These are phyloP conservation scores for Psophia crepitans DNA, from an alignment of 2,113 vertebrate species.

Conservation along the genomic window DNA sequence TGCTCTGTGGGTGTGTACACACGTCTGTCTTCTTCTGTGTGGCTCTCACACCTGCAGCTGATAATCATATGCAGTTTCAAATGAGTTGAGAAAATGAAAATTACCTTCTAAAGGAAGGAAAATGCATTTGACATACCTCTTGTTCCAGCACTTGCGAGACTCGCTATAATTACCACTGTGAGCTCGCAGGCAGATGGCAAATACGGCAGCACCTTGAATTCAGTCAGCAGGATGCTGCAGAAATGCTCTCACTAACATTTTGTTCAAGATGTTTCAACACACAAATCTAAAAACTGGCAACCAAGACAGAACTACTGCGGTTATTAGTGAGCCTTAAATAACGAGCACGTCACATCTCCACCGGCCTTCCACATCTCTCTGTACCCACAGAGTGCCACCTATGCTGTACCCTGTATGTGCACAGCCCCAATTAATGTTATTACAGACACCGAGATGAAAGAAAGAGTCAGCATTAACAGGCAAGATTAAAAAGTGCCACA, in stretches of 20 bases:
- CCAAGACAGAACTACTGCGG: neutral
- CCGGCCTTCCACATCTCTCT: neutral
- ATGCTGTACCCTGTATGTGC: neutral
- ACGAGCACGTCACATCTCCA: neutral
- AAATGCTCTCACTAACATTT: constrained; percentile 70
- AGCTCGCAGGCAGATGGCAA: constrained; percentile 74
- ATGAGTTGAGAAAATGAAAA: constrained; percentile 70
- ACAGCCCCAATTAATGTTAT: neutral
- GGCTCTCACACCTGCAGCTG: constrained; percentile 62
- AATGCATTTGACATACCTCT: constrained; percentile 65
- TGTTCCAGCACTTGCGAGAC: constrained; percentile 45
- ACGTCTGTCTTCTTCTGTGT: neutral
- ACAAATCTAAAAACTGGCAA: constrained; percentile 59
- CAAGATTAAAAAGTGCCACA: neutral
- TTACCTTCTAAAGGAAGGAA: constrained; percentile 60
- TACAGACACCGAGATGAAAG: neutral
- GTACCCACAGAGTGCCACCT: neutral
- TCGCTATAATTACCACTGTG: constrained; percentile 68
- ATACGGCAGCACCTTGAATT: constrained; percentile 43
- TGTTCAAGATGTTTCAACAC: constrained; percentile 70
- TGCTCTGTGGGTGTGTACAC: neutral
- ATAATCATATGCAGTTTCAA: constrained; percentile 48
- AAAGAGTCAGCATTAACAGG: neutral
- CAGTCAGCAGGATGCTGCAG: constrained; percentile 64
- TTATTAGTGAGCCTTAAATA: constrained; percentile 51